Evolutionary conservation across 2,797 vertebrate species (phyloP), one percentile per base, ranked within the genome.

Genomic region (Bovichtus variegatus): DNA sequence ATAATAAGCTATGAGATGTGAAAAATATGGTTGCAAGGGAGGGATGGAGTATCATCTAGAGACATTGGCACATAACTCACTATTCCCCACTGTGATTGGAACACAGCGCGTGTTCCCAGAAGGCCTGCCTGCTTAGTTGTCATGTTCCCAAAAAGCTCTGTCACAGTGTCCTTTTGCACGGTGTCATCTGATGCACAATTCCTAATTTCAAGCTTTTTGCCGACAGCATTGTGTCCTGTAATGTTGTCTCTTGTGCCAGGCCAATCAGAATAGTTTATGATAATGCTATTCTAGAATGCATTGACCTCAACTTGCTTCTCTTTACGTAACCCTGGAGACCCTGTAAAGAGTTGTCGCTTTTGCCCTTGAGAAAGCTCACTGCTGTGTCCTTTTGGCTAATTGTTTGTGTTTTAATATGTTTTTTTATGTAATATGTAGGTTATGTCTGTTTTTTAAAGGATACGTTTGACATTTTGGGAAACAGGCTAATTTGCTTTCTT

Each of bases 31-130:
- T 65, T 66, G 68, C 57, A 29, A 63, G 51, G 69, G 68, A 81
- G 54, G 57, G 65, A 71, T 54, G 64, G 72, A 60, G 66, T 62
- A 74, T 90, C 60, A 75, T 67, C 75, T 23, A 65, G 76, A 84
- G 73, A 74, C 54, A 40, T 11, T 86, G 87, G 76, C 79, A 55
- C 58, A 40, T 38, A 19, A 71, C 13, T 55, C 59, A 9, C 57
- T 70, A 5, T 67, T 84, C 69, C 90, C 86, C 67, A 51, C 84
- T 87, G 89, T 71, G 89, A 83, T 23, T 85, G 83, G 81, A 89
- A 85, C 81, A 70, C 51, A 59, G 57, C 23, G 41, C 78, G 0
- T 66, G 80, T 80, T 91, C 82, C 88, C 90, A 88, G 82, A 91
- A 88, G 84, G 85, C 76, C 79, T 81, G 80, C 55, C 78, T 83